Evolutionary conservation across 2,888 invertebrate genomes (phyloP), one percentile per base, ranked within the genome.

Genomic region (Junonia oenone): DNA sequence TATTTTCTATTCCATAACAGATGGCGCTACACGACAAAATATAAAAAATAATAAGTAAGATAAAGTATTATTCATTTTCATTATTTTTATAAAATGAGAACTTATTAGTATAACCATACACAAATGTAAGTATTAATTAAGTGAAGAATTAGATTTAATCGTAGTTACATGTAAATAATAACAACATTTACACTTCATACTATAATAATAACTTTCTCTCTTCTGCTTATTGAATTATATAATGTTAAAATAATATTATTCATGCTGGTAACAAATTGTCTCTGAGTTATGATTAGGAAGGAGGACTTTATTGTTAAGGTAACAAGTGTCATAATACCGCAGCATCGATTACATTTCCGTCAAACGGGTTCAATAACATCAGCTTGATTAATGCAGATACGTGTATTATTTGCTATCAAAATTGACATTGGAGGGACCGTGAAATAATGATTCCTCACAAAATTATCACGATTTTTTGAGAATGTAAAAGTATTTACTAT

Each of bases 151-250:
- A 17, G 8, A n/a, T 38, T 17, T 17, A 43, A 43, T 26, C 8
- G 13, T 3, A 43, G 22, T 26, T 22, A 26, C 13, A 14, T n/a
- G 2, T 13, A n/a, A 13, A 6, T 13, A 26, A 43, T 26, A 43
- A 43, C n/a, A 43, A 43, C 43, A 43, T 13, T 26, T n/a, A 22
- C 6, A 13, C 8, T 22, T 45, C 2, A 6, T 17, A 45, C 6
- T 1, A 15, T 45, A 51, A 19, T 48, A 51, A 69, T n/a, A n/a
- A 73, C 78, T 77, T 77, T 78, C 78, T 73, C 76, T 72, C 35
- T 55, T 63, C 67, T 64, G 65, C 61, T 65, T 66, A 66, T 58
- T 71, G 64, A 70, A 62, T 62, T 56, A 59, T 57, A 72, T 68
- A 76, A 77, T 59, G 59, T 58, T 56, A 51, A 55, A 62, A 33